phyloP scores from a whole-genome alignment of 2,888 invertebrate genomes.

The Mellilla xanthometata region DNA sequence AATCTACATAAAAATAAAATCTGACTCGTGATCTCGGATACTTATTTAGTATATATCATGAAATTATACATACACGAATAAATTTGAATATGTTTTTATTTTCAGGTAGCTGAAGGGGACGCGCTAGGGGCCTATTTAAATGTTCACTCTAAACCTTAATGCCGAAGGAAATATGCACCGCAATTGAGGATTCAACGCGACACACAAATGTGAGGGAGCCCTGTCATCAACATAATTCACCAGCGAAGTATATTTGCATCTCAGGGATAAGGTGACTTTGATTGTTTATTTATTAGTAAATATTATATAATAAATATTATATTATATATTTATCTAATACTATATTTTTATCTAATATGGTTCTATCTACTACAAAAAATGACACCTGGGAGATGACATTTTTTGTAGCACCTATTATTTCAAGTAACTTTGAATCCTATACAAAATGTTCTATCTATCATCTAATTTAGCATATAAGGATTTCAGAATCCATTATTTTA shows the following conservation, averaged over 20 bases:
- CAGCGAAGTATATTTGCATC: conserved; percentile 18
- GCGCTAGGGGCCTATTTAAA: conserved; percentile 26
- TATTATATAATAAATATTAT: no score
- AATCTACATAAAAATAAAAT: conserved; percentile 6
- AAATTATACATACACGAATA: conserved; percentile 11
- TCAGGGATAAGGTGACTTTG: not conserved
- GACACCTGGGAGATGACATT: no score
- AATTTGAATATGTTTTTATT: conserved; percentile 19
- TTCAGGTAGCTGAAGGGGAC: conserved; percentile 13
- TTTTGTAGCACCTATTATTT: no score
- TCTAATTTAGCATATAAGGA: no score
- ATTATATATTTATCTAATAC: no score
- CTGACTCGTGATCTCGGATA: conserved; percentile 2
- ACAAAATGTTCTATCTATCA: no score
- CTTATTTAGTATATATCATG: conserved; percentile 11
- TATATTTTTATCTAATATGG: no score
- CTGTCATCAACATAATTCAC: conserved; percentile 34
- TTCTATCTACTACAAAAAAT: no score
- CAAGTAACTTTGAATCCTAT: no score
- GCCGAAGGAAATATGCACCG: conserved; percentile 30
- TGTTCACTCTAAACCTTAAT: conserved; percentile 28
- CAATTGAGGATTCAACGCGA: conserved; percentile 38
- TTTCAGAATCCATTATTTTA: no score
- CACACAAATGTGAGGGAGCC: conserved; percentile 43
- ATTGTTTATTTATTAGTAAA: no score